Evolutionary conservation across 1,140 invertebrate species (phyloP).

Genomic region (Luehdorfia chinensis): DNA sequence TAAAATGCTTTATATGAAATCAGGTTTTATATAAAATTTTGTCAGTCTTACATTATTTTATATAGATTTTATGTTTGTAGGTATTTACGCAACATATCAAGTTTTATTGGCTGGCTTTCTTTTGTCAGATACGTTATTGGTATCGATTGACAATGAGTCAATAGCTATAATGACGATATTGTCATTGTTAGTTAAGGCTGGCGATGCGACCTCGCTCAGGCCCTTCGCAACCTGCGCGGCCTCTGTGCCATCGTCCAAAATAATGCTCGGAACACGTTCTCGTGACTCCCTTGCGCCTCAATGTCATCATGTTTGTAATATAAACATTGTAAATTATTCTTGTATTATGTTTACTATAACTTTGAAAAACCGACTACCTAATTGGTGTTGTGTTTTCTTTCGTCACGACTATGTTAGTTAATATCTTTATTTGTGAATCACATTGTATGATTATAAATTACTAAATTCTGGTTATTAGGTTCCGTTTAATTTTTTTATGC

Average conservation of each 20-base stretch:
- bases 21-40: too few species aligned
- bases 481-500: too few species aligned
- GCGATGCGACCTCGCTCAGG: constrained; percentile 51
- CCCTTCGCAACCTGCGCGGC: constrained; percentile 66
- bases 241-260: constrained; percentile 54
- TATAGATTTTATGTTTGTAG: too few species aligned
- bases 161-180: constrained; percentile 34
- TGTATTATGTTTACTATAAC: not conserved
- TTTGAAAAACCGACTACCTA: not conserved
- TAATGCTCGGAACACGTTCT: constrained; percentile 42
- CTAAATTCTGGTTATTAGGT: too few species aligned
- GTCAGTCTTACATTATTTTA: too few species aligned
- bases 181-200: constrained; percentile 33
- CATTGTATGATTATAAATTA: too few species aligned
- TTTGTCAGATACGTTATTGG: not conserved
- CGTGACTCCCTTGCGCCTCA: constrained; percentile 19
- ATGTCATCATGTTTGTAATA: constrained; percentile 26
- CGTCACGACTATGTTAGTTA: too few species aligned
- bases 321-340: constrained; percentile 17
- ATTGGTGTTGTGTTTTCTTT: too few species aligned
- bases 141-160: constrained; percentile 14
- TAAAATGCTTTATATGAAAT: too few species aligned
- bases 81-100: too few species aligned
- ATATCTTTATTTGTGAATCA: too few species aligned
- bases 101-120: constrained; percentile 1